These are phyloP conservation scores for Gulo gulo DNA, from an alignment of 2,113 vertebrate genomes.

Conservation along the genomic window DNA sequence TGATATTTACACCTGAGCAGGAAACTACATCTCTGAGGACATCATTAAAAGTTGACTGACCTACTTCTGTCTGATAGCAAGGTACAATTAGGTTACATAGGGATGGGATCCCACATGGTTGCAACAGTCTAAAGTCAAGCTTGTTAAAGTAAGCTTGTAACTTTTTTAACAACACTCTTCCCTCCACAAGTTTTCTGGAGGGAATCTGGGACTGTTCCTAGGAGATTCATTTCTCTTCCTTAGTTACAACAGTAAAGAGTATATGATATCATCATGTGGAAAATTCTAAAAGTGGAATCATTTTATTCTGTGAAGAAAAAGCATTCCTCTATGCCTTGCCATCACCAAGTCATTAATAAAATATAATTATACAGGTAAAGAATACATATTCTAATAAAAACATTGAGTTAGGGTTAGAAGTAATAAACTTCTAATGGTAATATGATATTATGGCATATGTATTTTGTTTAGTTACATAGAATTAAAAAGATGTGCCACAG, in stretches of 20 bases:
- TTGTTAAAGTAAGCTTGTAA: conserved; percentile 58
- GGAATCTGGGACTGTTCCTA: not conserved
- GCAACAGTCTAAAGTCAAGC: not conserved
- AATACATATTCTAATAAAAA: not conserved
- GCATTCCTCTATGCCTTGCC: not conserved
- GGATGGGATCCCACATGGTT: conserved; percentile 23
- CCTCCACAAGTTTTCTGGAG: conserved; percentile 26
- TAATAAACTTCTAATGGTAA: not conserved
- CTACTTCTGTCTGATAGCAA: conserved; percentile 36
- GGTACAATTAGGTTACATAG: conserved; percentile 46
- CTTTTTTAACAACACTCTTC: conserved; percentile 47
- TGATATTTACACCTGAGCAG: conserved; percentile 31
- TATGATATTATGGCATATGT: not conserved
- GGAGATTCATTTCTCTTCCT: not conserved
- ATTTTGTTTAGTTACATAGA: not conserved
- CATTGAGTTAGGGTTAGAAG: not conserved
- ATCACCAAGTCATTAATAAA: not conserved
- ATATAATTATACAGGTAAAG: not conserved
- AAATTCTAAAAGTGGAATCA: not conserved
- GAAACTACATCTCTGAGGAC: conserved; percentile 58
- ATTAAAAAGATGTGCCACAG: not conserved
- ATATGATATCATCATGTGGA: not conserved
- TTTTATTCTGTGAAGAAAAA: not conserved
- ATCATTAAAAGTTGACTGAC: conserved; percentile 69
- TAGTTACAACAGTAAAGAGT: not conserved